A percentile compares a stretch with the other conserved stretches of the same genome.
Evolutionary conservation across 2,113 vertebrate genomes (phyloP).

Genomic region (Odobenus rosmarus): DNA sequence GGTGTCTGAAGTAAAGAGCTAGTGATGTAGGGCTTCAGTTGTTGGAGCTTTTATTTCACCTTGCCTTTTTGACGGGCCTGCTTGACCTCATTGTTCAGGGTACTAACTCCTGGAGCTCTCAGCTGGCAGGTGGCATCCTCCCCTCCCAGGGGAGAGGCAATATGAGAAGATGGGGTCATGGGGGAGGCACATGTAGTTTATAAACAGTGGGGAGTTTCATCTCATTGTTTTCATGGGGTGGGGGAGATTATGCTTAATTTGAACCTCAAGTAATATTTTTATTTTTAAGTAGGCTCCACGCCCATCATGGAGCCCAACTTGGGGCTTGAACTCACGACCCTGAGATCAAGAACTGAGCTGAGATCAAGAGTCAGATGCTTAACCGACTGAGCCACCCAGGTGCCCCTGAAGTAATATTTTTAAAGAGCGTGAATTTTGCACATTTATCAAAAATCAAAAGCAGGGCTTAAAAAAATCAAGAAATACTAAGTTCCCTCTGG

Average conservation of each 20-base stretch:
- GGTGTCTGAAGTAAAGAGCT: background rate
- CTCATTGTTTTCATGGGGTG: background rate
- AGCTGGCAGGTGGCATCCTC: background rate
- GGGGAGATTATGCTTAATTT: background rate
- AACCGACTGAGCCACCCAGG: background rate
- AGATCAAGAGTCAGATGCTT: background rate
- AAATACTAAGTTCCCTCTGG: background rate
- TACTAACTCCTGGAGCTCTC: background rate
- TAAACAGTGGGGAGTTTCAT: background rate
- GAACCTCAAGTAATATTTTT: background rate
- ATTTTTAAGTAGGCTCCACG: background rate
- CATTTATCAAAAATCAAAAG: background rate
- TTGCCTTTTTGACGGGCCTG: background rate
- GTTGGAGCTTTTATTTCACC: background rate
- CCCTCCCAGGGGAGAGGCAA: background rate
- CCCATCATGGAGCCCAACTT: background rate
- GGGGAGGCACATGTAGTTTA: fast-evolving
- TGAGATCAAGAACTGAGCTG: background rate
- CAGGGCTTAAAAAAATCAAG: background rate
- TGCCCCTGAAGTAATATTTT: background rate
- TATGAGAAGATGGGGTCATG: background rate
- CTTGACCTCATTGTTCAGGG: background rate
- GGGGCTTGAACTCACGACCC: background rate
- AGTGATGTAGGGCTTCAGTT: fast-evolving
- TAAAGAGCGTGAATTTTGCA: background rate